Percentiles rank a stretch among this genome's conserved stretches.
Evolutionary conservation across 53 echinoderm and acorn worm species (phyloP).

Genomic region (Astropecten irregularis): DNA sequence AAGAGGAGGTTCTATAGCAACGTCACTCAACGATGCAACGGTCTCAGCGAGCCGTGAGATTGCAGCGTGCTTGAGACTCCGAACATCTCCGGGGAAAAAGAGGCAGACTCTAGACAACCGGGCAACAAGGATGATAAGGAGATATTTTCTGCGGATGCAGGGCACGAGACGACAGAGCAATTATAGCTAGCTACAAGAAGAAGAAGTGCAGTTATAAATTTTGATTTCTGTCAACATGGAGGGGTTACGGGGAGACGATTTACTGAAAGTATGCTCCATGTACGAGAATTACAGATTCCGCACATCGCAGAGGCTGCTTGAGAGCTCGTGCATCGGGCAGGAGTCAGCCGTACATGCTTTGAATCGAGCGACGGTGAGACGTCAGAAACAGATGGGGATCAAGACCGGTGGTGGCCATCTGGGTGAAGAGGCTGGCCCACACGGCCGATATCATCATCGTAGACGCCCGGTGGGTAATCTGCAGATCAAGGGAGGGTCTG

Average conservation of each 20-base stretch:
- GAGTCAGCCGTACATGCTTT: neutral
- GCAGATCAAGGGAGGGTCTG: neutral
- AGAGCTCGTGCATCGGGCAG: too few species aligned
- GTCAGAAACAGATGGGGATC: too few species aligned
- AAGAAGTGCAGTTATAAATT: too few species aligned
- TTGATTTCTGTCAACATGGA: neutral
- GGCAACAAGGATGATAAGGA: too few species aligned
- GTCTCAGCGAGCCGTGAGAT: neutral
- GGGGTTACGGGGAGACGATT: slow-evolving; percentile 1
- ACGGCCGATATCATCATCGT: neutral
- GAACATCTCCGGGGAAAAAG: neutral
- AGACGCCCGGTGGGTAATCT: neutral
- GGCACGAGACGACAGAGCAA: too few species aligned
- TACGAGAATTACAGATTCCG: slow-evolving; percentile 39
- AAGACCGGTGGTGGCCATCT: neutral
- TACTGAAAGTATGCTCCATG: slow-evolving; percentile 34
- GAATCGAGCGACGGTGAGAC: neutral
- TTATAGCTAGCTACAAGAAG: too few species aligned
- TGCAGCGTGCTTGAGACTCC: neutral
- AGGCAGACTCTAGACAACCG: neutral
- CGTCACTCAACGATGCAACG: slow-evolving; percentile 20
- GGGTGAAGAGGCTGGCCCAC: neutral
- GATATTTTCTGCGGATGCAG: too few species aligned
- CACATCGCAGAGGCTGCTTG: slow-evolving; percentile 30
- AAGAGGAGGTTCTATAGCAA: neutral